These are phyloP conservation scores for Dryocosmus kuriphilus DNA, from an alignment of 2,888 invertebrate genomes.

Conservation along the genomic window DNA sequence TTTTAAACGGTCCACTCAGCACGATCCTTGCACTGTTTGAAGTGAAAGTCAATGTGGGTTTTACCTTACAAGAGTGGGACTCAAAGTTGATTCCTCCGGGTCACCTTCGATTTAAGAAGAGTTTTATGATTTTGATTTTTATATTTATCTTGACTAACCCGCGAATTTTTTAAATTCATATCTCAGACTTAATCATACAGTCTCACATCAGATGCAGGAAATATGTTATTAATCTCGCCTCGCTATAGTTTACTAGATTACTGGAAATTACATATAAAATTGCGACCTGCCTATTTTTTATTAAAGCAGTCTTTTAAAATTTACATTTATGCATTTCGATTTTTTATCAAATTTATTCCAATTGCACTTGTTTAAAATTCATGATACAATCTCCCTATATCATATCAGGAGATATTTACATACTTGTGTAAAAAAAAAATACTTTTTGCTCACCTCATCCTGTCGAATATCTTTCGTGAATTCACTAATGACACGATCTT, in stretches of 20 bases:
- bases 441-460: conserved; percentile 68
- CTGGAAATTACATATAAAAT: conserved; percentile 8
- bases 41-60: conserved; percentile 55
- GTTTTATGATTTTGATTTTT: conserved; percentile 4
- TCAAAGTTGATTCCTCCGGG: conserved; percentile 27
- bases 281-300: background rate
- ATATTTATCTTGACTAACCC: background rate
- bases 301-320: too few species aligned
- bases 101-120: conserved; percentile 3
- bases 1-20: conserved; percentile 52
- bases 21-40: conserved; percentile 47
- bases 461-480: conserved; percentile 75
- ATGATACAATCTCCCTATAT: background rate
- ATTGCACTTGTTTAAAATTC: too few species aligned
- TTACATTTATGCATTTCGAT: too few species aligned
- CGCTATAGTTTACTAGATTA: background rate
- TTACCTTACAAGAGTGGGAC: conserved; percentile 24
- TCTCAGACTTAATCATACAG: background rate
- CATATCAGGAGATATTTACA: background rate
- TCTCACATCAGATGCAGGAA: background rate
- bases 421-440: background rate
- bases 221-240: background rate
- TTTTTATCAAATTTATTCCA: too few species aligned
- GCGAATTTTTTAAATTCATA: background rate
- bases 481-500: conserved; percentile 79